phyloP scores from a whole-genome alignment of 2,113 vertebrate genomes.

The Solenodon paradoxus region DNA sequence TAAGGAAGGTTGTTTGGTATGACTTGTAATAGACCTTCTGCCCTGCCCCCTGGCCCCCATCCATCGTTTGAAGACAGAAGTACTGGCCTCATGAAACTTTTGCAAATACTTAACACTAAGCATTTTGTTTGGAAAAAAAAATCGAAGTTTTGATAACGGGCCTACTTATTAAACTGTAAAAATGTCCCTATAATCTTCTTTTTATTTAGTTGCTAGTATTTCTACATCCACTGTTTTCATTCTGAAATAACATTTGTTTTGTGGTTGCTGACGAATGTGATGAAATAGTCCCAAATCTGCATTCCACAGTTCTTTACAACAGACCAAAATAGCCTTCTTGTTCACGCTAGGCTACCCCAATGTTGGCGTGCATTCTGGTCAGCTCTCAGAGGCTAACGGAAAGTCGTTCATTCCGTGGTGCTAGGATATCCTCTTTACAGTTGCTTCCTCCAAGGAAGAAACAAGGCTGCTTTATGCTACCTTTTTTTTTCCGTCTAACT shows the following conservation, averaged over 20 bases:
- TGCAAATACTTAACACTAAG: not conserved
- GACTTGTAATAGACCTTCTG: not conserved
- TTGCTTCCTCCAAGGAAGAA: not conserved
- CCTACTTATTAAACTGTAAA: conserved; percentile 30
- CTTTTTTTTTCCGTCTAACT: conserved; percentile 9
- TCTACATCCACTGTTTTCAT: conserved; percentile 27
- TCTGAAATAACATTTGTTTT: conserved; percentile 67
- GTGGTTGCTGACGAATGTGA: conserved; percentile 48
- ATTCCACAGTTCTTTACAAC: conserved; percentile 38
- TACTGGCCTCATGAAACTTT: conserved; percentile 37
- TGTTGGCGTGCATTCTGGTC: not conserved
- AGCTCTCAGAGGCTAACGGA: not conserved
- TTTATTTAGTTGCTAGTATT: conserved; percentile 46
- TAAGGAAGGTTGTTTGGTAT: conserved; percentile 5
- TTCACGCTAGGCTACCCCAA: conserved; percentile 44
- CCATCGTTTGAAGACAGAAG: not conserved
- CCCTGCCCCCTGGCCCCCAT: not conserved
- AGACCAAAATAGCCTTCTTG: conserved; percentile 57
- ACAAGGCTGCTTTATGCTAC: conserved; percentile 36
- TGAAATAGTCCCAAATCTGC: conserved; percentile 51
- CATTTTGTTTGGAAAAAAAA: not conserved
- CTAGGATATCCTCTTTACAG: conserved; percentile 38
- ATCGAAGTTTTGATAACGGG: not conserved
- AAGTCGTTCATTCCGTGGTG: conserved; percentile 3
- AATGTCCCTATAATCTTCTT: conserved; percentile 15